Conservation (phyloP, 92 coral and sea anemone genomes). For the Metridium senile region DNA sequence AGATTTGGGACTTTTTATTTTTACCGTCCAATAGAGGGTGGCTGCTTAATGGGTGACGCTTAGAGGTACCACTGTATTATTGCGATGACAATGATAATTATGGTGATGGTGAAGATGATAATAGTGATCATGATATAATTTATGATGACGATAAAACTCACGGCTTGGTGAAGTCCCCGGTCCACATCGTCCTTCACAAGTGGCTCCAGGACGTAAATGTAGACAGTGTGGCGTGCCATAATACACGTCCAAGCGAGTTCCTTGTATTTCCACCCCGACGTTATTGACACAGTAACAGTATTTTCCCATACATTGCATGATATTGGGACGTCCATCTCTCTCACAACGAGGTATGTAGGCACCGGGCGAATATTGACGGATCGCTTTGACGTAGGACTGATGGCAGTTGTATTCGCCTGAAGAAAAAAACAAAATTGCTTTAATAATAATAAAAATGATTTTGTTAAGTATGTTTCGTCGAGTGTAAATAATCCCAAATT, state of each 20-base stretch:
- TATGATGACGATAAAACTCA: conserved; percentile 5
- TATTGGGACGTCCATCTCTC: conserved; percentile 43
- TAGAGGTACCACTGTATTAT: no score
- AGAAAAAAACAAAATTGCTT: neutral
- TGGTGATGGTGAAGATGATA: no score
- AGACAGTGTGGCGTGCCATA: conserved; percentile 36
- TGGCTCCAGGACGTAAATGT: conserved; percentile 33
- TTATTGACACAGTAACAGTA: conserved; percentile 60
- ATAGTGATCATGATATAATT: no score
- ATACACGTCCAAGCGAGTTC: conserved; percentile 35
- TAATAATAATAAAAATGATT: no score
- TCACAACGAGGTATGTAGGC: conserved; percentile 50
- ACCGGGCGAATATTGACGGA: conserved; percentile 31
- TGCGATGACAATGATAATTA: no score
- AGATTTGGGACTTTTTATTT: no score
- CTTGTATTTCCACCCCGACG: conserved; percentile 41
- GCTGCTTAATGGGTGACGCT: no score
- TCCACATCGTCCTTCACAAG: conserved; percentile 35
- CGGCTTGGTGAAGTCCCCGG: conserved; percentile 28
- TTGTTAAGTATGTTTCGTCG: no score
- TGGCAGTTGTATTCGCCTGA: conserved; percentile 4
- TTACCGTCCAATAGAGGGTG: no score
- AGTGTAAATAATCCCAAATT: no score
- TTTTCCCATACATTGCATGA: conserved; percentile 53
- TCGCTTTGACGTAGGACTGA: conserved; percentile 11